Conservation (phyloP, 2,888 invertebrate species). For the Pseudococcus viburni region DNA sequence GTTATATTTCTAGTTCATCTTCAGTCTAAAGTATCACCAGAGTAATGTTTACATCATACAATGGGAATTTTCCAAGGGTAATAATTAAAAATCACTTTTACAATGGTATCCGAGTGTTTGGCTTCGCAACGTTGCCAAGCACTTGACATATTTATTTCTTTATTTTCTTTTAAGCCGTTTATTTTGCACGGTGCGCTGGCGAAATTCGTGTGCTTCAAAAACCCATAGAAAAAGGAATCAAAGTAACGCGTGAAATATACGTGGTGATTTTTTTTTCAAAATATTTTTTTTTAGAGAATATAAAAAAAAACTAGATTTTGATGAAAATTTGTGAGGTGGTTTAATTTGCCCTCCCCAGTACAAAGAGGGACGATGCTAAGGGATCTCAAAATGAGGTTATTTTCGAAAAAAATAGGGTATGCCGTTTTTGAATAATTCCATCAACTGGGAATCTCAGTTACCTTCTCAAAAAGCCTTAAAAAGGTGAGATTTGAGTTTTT, state of each 20-base stretch:
- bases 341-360: too few relatives aligned
- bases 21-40: not conserved
- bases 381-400: too few relatives aligned
- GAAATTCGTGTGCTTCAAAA: not conserved
- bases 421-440: too few relatives aligned
- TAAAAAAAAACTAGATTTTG: too few relatives aligned
- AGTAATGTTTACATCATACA: not conserved
- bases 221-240: too few relatives aligned
- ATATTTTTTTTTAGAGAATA: not conserved
- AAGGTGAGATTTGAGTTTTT: too few relatives aligned
- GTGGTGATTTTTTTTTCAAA: not conserved
- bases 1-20: slow-evolving; percentile 10
- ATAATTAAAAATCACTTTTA: slow-evolving; percentile 38
- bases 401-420: too few relatives aligned
- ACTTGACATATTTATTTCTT: not conserved
- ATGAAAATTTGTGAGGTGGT: too few relatives aligned
- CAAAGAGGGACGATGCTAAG: too few relatives aligned
- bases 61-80: slow-evolving; percentile 8
- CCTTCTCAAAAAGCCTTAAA: too few relatives aligned
- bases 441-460: too few relatives aligned
- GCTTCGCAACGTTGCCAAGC: not conserved
- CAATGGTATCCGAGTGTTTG: not conserved
- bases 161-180: not conserved
- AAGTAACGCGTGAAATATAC: not conserved
- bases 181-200: not conserved